Base-by-base conservation (phyloP, 1,140 invertebrate species). In the Philotrypesis tridentata region DNA sequence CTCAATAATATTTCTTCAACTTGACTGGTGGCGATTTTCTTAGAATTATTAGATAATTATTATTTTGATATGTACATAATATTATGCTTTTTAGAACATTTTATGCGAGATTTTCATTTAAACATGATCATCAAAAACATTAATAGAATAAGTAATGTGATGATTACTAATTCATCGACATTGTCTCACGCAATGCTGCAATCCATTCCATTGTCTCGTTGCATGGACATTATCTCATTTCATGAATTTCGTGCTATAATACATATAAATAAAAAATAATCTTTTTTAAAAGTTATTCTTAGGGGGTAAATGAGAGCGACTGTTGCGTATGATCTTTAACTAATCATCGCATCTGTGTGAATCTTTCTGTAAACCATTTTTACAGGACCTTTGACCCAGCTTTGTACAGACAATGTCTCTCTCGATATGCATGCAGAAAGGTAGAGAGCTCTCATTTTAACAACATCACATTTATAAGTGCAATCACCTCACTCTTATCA, bases 321-420 rank as follows among this genome's bases (percentile, higher is more conserved):
- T 33, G 72, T 60, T 21, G 23, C 23, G 72, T 55, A 21, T 55
- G 48, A 55, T 17, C 12, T 33, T 31, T 60, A 5, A 27, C 55
- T 2, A 74, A 40, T 79, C 61, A 29, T 23, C 27, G 61, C 67
- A 60, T 60, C 70, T 80, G 29, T 79, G 40, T 65, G 14, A 80
- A 79, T 72, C 77, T 48, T 55, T 37, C 73, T 85, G 82, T 84
- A 61, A 85, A 85, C 84, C 43, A 84, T 87, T 85, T 86, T 87
- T 87, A 81, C 86, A 87, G 86, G 84, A 85, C 63, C 85, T 85
- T 86, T 87, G 84, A 87, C 80, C 77, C 86, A 87, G 84, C 87
- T 87, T 87, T 87, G 82, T 86, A 86, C 84, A 85, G 84, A 86
- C 67, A 86, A 87, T 87, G 83, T 86, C 85, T 87, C 85, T 86